A percentile compares a stretch with the other conserved stretches of the same genome.
These are phyloP conservation scores for Parnassius apollo DNA, from an alignment of 2,888 invertebrate genomes.

Conservation along the genomic window DNA sequence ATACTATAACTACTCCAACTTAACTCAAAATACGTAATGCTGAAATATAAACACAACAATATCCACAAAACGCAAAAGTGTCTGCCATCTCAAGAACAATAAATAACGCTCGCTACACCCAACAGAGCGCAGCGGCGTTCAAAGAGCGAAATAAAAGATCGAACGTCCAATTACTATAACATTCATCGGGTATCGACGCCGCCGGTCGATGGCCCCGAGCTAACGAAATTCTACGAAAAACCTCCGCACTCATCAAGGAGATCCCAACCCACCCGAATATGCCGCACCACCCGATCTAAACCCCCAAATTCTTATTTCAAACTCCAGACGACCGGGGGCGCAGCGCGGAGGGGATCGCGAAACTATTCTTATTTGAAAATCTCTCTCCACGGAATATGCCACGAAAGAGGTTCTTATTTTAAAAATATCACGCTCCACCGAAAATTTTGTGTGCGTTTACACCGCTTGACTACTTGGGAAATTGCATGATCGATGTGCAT, in stretches of 20 bases:
- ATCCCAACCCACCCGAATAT: slow-evolving; percentile 70
- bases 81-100: slow-evolving; percentile 9
- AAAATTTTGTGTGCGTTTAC: slow-evolving; percentile 34
- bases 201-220: slow-evolving; percentile 70
- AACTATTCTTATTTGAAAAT: slow-evolving; percentile 82
- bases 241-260: slow-evolving; percentile 77
- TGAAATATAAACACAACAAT: no score
- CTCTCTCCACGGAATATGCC: slow-evolving; percentile 80
- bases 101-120: slow-evolving; percentile 3
- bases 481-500: neutral
- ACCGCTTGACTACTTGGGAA: neutral
- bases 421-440: slow-evolving; percentile 81
- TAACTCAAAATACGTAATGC: no score
- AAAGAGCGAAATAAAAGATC: slow-evolving; percentile 24
- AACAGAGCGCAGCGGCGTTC: neutral
- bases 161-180: slow-evolving; percentile 69
- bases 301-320: slow-evolving; percentile 80
- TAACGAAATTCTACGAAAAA: slow-evolving; percentile 79
- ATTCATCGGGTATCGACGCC: slow-evolving; percentile 73
- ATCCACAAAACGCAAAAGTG: slow-evolving; percentile 2
- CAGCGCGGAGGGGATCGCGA: slow-evolving; percentile 66
- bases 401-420: slow-evolving; percentile 80
- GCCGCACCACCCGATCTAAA: slow-evolving; percentile 67
- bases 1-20: no score
- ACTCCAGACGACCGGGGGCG: slow-evolving; percentile 71